A percentile compares a stretch with the other conserved stretches of the same genome.
phyloP scores from a whole-genome alignment of 2,888 invertebrate genomes.

The Drosophila mettleri region DNA sequence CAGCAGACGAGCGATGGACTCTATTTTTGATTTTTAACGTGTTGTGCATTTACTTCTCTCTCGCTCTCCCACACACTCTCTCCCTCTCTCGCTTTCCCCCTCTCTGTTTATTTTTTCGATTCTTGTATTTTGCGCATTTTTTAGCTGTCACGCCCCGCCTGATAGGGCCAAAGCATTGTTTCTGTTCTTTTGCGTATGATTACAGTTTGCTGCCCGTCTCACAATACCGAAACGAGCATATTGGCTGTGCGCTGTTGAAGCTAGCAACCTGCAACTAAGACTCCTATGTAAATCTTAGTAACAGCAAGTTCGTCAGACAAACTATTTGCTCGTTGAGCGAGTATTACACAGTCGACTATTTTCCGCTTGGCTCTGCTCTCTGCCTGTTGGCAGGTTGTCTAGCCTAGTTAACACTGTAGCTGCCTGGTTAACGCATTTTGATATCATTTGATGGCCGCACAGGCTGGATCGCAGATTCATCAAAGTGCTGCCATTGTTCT shows the following conservation, averaged over 20 bases:
- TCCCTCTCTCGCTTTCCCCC: not conserved
- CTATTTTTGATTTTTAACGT: constrained; percentile 30
- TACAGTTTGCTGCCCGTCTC: constrained; percentile 1
- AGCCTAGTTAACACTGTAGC: constrained; percentile 18
- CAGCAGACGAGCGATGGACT: constrained; percentile 3
- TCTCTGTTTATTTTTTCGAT: constrained; percentile 4
- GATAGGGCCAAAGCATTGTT: constrained; percentile 2
- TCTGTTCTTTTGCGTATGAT: constrained; percentile 5
- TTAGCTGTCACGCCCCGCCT: constrained; percentile 6
- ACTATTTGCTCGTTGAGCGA: not conserved
- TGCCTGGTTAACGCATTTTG: constrained; percentile 5
- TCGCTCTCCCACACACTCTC: not conserved
- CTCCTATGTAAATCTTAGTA: no score
- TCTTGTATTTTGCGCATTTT: not conserved
- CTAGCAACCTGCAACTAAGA: not conserved
- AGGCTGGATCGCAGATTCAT: constrained; percentile 2
- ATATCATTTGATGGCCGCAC: constrained; percentile 7
- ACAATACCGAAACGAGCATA: not conserved
- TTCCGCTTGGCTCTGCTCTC: not conserved
- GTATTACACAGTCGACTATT: not conserved
- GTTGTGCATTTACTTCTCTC: constrained; percentile 43
- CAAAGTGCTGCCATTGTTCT: constrained; percentile 26
- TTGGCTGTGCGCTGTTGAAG: not conserved
- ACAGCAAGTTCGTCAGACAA: not conserved
- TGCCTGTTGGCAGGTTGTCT: constrained; percentile 15